phyloP scores from a whole-genome alignment of 2,797 vertebrate genomes.

The Phoebastria nigripes region DNA sequence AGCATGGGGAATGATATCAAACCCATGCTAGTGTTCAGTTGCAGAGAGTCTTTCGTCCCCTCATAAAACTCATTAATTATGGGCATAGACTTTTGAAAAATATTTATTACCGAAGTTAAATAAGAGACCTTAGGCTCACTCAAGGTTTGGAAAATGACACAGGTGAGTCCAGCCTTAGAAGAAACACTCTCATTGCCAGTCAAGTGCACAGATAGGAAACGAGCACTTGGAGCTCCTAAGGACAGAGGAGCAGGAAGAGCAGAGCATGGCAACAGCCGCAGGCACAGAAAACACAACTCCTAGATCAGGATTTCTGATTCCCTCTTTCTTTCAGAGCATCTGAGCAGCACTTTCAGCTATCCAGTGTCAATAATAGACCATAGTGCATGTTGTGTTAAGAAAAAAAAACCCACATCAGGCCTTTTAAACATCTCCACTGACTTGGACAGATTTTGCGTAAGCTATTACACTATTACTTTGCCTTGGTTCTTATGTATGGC shows the following conservation, averaged over 20 bases:
- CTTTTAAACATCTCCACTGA: neutral
- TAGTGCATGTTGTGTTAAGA: neutral
- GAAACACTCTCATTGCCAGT: neutral
- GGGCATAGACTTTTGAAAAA: neutral
- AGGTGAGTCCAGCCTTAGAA: neutral
- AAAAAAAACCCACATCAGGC: neutral
- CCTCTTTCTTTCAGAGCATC: neutral
- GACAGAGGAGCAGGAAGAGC: neutral
- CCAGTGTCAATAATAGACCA: neutral
- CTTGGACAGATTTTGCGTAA: neutral
- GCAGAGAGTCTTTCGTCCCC: neutral
- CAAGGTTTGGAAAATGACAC: neutral
- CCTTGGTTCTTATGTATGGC: neutral
- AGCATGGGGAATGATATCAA: neutral
- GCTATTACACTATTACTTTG: neutral
- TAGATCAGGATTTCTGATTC: neutral
- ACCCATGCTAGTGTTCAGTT: neutral
- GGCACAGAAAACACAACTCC: neutral
- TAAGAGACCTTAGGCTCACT: neutral
- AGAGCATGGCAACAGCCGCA: neutral
- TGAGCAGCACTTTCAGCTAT: neutral
- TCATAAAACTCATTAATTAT: neutral
- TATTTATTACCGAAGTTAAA: neutral
- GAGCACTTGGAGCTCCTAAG: neutral
- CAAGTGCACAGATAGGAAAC: neutral